A percentile compares a stretch with the other conserved stretches of the same genome.
These are phyloP conservation scores for Molossus alvarezi DNA, from an alignment of 2,797 vertebrate genomes.

Conservation along the genomic window DNA sequence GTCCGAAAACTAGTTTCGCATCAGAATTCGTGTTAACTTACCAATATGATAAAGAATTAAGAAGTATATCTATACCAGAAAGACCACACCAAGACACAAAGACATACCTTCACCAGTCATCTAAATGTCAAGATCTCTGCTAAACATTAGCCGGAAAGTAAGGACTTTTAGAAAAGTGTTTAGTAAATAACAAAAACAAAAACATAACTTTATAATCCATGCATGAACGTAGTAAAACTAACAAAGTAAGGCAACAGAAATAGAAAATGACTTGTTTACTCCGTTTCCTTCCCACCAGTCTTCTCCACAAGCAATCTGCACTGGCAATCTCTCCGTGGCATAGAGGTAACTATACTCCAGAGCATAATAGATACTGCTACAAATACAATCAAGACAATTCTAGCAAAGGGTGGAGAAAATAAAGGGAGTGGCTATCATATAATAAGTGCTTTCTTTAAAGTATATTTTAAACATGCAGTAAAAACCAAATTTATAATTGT, in stretches of 20 bases:
- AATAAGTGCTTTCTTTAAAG: constrained; percentile 17
- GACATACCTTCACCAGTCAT: neutral
- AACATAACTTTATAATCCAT: constrained; percentile 40
- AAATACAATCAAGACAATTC: constrained; percentile 63
- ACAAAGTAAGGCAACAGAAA: constrained; percentile 53
- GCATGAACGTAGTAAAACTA: constrained; percentile 5
- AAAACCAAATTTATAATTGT: neutral
- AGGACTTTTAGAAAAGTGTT: neutral
- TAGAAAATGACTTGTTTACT: neutral
- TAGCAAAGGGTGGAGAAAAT: constrained; percentile 18
- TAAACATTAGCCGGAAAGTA: neutral
- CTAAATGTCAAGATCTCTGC: neutral
- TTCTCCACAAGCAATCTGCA: constrained; percentile 55
- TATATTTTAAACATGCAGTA: constrained; percentile 16
- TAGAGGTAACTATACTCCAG: constrained; percentile 67
- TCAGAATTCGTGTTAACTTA: neutral
- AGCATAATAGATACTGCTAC: constrained; percentile 28
- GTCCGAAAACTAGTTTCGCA: neutral
- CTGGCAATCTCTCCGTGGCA: constrained; percentile 19
- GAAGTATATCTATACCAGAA: neutral
- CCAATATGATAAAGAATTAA: constrained; percentile 29
- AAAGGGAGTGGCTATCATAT: constrained; percentile 1
- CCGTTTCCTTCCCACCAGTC: constrained; percentile 45
- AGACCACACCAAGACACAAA: neutral
- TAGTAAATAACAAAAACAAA: constrained; percentile 50